Evolutionary conservation across 2,888 invertebrate species (phyloP).

Genomic region (Hanleya hanleyi): DNA sequence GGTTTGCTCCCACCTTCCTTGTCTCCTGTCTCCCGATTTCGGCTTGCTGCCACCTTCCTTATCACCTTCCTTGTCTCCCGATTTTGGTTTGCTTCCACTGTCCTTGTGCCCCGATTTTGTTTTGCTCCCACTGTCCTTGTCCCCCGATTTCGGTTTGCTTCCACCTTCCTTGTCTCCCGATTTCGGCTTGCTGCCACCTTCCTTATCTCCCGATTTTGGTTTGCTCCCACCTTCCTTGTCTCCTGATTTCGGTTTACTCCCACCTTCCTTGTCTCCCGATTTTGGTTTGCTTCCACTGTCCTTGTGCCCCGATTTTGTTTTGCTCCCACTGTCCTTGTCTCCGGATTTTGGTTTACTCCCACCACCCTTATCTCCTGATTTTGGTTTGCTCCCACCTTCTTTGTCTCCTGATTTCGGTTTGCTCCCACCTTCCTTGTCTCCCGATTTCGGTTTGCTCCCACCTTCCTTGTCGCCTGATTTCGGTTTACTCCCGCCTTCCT

Average conservation of each 20-base stretch:
- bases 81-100: background rate
- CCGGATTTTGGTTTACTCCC: no score
- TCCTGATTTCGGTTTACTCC: background rate
- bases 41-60: background rate
- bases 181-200: background rate
- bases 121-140: no score
- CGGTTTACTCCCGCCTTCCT: background rate
- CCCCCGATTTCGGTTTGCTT: background rate
- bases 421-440: background rate
- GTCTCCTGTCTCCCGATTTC: no score
- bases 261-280: background rate
- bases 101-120: no score
- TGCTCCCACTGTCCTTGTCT: no score
- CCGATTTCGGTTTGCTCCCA: background rate
- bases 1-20: background rate
- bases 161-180: background rate
- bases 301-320: no score
- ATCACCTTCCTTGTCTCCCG: background rate
- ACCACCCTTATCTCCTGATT: no score
- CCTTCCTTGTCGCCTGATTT: background rate
- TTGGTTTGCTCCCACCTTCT: background rate
- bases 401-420: no score
- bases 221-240: background rate
- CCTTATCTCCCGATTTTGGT: no score
- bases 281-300: slow-evolving; percentile 1